Conservation (phyloP, 2,888 invertebrate genomes). For the Eristalis intricaria region DNA sequence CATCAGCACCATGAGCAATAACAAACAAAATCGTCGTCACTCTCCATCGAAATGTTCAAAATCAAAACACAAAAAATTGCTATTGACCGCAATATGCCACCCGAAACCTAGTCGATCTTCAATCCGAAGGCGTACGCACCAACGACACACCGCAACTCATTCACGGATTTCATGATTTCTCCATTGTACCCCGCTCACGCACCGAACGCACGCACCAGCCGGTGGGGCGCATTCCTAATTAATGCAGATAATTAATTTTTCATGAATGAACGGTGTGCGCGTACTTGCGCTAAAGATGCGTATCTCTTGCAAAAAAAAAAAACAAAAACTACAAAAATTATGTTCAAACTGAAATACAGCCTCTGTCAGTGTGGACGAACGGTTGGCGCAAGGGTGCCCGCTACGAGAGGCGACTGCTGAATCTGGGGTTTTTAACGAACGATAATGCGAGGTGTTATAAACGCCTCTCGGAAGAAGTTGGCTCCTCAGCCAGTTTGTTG, state of each 20-base stretch:
- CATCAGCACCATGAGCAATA: not conserved
- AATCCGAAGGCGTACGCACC: slow-evolving; percentile 16
- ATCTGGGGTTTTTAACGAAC: slow-evolving; percentile 57
- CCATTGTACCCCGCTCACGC: slow-evolving; percentile 30
- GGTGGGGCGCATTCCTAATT: slow-evolving; percentile 57
- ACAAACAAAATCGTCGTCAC: not conserved
- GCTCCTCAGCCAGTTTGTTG: not conserved
- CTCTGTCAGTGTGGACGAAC: not conserved
- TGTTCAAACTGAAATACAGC: not conserved
- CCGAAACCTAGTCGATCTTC: not conserved
- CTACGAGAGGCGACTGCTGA: slow-evolving; percentile 47
- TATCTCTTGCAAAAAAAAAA: slow-evolving; percentile 29
- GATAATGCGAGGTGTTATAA: slow-evolving; percentile 57
- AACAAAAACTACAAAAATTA: not conserved
- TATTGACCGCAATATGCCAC: slow-evolving; percentile 55
- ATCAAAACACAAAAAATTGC: slow-evolving; percentile 8
- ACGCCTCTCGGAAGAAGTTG: slow-evolving; percentile 48
- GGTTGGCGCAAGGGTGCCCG: not conserved
- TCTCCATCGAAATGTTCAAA: not conserved
- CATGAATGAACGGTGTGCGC: slow-evolving; percentile 54
- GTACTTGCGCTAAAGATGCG: slow-evolving; percentile 55
- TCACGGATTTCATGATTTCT: slow-evolving; percentile 46
- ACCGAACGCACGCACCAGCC: not conserved
- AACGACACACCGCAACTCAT: slow-evolving; percentile 21
- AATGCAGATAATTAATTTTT: slow-evolving; percentile 69